Base-by-base conservation (phyloP, 2,797 vertebrate genomes). In the Periparus ater region DNA sequence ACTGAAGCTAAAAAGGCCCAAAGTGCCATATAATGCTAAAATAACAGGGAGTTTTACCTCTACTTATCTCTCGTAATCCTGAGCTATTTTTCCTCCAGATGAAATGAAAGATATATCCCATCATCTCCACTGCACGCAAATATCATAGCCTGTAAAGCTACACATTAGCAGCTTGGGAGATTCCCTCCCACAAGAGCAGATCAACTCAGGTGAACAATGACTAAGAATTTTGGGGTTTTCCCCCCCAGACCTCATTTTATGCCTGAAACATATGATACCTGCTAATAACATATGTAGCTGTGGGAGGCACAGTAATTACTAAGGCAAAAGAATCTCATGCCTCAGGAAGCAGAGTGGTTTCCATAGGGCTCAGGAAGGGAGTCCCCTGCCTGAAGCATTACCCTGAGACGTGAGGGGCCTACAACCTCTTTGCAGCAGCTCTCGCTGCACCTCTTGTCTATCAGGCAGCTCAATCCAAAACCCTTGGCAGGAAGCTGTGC, bases 21-120 rank as follows among this genome's bases (percentile, higher is more conserved):
- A 96, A 95, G 94, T 90, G 55, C 74, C 74, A 77, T 62, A 93
- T 96, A 96, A 96, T 86, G 84, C 91, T 93, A 94, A 96, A 96
- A 95, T 92, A 97, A 96, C 77, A 79, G 88, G 79, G 94, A 95
- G 76, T 88, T 94, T 95, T 95, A 85, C 89, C 74, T 77, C 80
- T 78, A 62, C 78, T 93, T 93, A 90, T 79, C 83, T 86, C 70
- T 90, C n/a, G 2, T 91, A 96, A 95, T 95, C 85, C 67, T 74
- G 74, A 88, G 74, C 65, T 95, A 89, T 95, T 96, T 95, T 77
- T 87, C 85, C 88, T 90, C 36, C 70, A 91, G 93, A 94, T 60
- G 71, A 95, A 96, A 90, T 85, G 87, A 86, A 86, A 94, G 83
- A 86, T 66, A 85, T 26, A 95, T 82, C 67, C 77, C 60, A 90